Percentiles rank a stretch among this genome's conserved stretches.
Conservation (phyloP, 2,113 vertebrate genomes). For the Zootoca vivipara region DNA sequence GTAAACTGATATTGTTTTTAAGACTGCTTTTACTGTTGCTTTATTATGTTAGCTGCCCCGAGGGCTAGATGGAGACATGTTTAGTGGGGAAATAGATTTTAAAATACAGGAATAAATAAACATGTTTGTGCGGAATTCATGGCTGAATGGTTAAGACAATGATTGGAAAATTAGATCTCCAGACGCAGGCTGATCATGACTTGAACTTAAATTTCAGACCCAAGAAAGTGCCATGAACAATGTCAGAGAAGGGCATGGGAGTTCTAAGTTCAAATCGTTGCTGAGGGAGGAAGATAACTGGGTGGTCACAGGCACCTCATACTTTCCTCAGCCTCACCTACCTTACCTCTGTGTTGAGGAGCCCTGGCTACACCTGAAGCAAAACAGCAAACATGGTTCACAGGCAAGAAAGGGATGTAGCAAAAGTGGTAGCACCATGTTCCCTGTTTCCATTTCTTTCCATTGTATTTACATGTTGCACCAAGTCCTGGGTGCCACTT, state of each 20-base stretch:
- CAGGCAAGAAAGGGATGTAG: no score
- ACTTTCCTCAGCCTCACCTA: not conserved
- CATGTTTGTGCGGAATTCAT: not conserved
- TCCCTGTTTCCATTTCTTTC: no score
- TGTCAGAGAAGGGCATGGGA: not conserved
- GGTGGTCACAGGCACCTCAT: not conserved
- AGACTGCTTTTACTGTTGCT: not conserved
- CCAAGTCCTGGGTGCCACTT: no score
- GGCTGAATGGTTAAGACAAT: not conserved
- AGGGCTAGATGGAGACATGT: not conserved
- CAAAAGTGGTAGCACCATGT: no score
- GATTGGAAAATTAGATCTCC: not conserved
- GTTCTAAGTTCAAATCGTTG: not conserved
- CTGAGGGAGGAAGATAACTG: not conserved
- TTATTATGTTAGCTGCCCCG: not conserved
- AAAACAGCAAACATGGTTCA: no score
- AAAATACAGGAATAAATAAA: conserved; percentile 17
- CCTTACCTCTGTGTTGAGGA: no score
- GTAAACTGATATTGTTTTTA: not conserved
- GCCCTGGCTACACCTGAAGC: no score
- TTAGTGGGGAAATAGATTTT: not conserved
- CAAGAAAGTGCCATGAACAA: not conserved
- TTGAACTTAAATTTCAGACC: not conserved
- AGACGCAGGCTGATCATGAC: not conserved
- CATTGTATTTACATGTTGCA: no score